phyloP scores from a whole-genome alignment of 2,113 vertebrate genomes.

The Ophthalmolycus amberensis region DNA sequence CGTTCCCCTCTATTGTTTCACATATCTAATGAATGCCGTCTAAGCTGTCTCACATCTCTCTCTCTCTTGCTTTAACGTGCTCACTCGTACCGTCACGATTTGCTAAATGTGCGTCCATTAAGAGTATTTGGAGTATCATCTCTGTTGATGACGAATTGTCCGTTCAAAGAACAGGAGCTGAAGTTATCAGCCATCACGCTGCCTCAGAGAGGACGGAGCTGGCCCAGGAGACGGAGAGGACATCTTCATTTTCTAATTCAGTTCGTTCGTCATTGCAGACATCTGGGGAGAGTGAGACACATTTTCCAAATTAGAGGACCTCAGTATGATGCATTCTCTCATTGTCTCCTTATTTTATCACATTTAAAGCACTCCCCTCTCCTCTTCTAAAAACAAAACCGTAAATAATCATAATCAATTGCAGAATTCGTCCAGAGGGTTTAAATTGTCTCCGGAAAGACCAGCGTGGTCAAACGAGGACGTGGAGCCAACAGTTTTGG shows the following conservation, averaged over 20 bases:
- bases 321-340: background rate
- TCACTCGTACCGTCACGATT: background rate
- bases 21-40: constrained; percentile 13
- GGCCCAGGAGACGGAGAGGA: constrained; percentile 51
- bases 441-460: constrained; percentile 17
- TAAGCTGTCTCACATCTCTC: constrained; percentile 13
- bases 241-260: constrained; percentile 24
- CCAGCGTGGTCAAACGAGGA: constrained; percentile 25
- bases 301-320: constrained; percentile 70
- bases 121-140: constrained; percentile 22
- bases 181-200: constrained; percentile 46
- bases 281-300: constrained; percentile 66
- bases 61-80: background rate
- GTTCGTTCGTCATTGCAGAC: constrained; percentile 58
- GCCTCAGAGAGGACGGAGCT: constrained; percentile 27
- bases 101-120: constrained; percentile 20
- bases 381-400: constrained; percentile 15
- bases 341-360: constrained; percentile 22
- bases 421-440: constrained; percentile 35
- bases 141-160: constrained; percentile 16
- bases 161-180: constrained; percentile 40
- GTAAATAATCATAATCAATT: background rate
- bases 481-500: constrained; percentile 17
- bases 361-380: background rate
- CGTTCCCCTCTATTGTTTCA: constrained; percentile 4